phyloP scores from a whole-genome alignment of 2,113 vertebrate genomes.

The Tyrannus savana region DNA sequence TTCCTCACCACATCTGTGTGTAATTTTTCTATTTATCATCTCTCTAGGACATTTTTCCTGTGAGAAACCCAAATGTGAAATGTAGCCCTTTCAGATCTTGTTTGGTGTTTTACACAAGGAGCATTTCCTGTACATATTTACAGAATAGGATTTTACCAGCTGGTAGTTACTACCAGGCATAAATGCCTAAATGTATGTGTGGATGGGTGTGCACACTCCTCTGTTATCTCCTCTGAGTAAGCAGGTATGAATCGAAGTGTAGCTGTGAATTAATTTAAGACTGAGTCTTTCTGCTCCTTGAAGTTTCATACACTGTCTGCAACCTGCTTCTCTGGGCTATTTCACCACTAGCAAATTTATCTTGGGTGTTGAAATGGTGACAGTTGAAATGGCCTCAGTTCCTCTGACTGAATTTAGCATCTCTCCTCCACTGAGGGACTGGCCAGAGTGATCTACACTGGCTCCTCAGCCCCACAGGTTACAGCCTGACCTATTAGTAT shows the following conservation, averaged over 20 bases:
- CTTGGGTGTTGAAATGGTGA: accelerated
- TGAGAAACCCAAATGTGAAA: constrained; percentile 9
- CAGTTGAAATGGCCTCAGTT: not conserved
- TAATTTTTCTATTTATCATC: constrained; percentile 54
- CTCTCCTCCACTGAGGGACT: not conserved
- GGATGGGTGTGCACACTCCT: not conserved
- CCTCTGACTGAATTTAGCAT: not conserved
- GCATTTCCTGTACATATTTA: constrained; percentile 63
- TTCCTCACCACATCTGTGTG: constrained; percentile 48
- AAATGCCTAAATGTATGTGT: not conserved
- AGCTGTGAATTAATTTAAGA: not conserved
- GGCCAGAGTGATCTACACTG: not conserved
- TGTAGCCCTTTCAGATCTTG: constrained; percentile 3
- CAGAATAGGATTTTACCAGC: constrained; percentile 14
- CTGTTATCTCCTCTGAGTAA: not conserved
- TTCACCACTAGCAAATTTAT: not conserved
- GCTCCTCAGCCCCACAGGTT: not conserved
- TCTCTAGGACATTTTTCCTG: constrained; percentile 33
- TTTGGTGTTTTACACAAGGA: constrained; percentile 48
- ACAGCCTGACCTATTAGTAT: not conserved
- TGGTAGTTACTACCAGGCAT: not conserved
- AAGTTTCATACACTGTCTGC: not conserved
- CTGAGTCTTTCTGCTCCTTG: not conserved
- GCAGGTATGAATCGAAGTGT: not conserved
- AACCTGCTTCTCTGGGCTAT: not conserved